Percentiles rank a stretch among this genome's conserved stretches.
phyloP scores from a whole-genome alignment of 2,797 vertebrate species.

The Pteropus rufus region DNA sequence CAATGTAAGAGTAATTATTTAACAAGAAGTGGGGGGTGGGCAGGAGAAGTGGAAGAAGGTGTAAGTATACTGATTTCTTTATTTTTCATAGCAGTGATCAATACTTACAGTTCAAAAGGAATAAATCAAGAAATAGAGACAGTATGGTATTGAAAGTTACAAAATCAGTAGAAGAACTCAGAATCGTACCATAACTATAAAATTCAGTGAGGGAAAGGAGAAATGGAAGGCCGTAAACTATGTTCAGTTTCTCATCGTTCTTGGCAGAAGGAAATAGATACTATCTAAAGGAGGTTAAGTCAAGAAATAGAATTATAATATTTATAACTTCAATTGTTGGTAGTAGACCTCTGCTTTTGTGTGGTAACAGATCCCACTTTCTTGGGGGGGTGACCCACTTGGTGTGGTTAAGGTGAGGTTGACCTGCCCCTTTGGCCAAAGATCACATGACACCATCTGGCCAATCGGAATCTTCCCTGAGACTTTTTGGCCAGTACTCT shows the following conservation, averaged over 20 bases:
- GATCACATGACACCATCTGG: background rate
- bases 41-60: background rate
- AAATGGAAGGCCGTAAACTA: background rate
- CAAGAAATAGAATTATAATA: background rate
- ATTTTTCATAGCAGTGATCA: constrained; percentile 57
- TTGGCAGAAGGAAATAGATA: background rate
- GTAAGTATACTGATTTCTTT: background rate
- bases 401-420: background rate
- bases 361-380: background rate
- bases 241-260: background rate
- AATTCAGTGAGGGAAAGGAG: background rate
- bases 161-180: background rate
- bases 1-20: constrained; percentile 50
- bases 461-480: background rate
- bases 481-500: background rate
- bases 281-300: background rate
- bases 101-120: constrained; percentile 38
- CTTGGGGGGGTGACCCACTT: too few relatives aligned
- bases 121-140: constrained; percentile 40
- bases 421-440: fast-evolving
- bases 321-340: background rate
- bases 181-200: background rate
- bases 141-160: background rate
- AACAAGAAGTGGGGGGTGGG: background rate
- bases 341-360: background rate